A percentile compares a stretch with the other conserved stretches of the same genome.
Evolutionary conservation across 2,888 invertebrate species (phyloP).

Genomic region (Caenorhabditis drosophilae): DNA sequence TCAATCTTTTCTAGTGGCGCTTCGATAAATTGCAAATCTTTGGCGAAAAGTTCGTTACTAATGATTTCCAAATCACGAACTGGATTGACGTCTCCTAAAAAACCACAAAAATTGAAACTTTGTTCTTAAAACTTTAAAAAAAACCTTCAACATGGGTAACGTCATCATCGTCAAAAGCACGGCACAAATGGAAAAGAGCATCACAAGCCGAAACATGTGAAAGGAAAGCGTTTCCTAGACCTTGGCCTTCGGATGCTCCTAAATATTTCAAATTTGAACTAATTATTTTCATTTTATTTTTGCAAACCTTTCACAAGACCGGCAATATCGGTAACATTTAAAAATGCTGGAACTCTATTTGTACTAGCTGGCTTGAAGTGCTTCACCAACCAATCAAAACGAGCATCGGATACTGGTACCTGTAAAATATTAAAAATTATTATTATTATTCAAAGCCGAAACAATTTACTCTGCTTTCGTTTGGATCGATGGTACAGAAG

Average conservation of each 20-base stretch:
- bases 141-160: constrained; percentile 98
- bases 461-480: constrained; percentile 78
- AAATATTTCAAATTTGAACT: constrained; percentile 1
- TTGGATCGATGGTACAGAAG: constrained; percentile 99
- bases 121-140: too few species aligned
- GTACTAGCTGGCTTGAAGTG: constrained; percentile 90
- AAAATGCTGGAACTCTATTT: constrained; percentile 89
- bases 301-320: constrained; percentile 87
- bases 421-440: constrained; percentile 71
- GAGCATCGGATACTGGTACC: constrained; percentile 93
- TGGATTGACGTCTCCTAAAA: constrained; percentile 96
- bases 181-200: constrained; percentile 92
- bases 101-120: too few species aligned
- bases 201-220: constrained; percentile 98
- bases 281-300: constrained; percentile 5
- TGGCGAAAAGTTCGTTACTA: constrained; percentile 88
- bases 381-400: constrained; percentile 90
- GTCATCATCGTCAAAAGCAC: constrained; percentile 95
- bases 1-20: constrained; percentile 86
- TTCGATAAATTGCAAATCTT: constrained; percentile 85
- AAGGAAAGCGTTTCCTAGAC: constrained; percentile 96
- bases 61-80: constrained; percentile 95
- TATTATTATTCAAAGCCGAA: constrained; percentile 1
- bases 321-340: constrained; percentile 97
- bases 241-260: constrained; percentile 90